Percentiles rank a stretch among this genome's conserved stretches.
Evolutionary conservation across 2,888 invertebrate species (phyloP).

Genomic region (Eilema caniola): DNA sequence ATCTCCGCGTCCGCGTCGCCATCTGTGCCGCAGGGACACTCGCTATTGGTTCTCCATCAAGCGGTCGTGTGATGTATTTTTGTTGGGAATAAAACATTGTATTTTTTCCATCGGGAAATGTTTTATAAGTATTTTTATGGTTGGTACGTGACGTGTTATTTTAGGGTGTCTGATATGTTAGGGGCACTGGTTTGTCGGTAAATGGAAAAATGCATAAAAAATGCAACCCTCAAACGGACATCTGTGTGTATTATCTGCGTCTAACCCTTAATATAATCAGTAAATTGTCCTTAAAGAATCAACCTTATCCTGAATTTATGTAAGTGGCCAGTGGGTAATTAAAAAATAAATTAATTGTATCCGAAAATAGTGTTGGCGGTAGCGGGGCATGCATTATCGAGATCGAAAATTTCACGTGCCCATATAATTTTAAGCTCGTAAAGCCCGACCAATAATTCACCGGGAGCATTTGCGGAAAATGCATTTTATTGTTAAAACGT

Average conservation of each 20-base stretch:
- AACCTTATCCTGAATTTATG: slow-evolving; percentile 43
- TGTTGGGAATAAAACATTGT: slow-evolving; percentile 84
- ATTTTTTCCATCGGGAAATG: slow-evolving; percentile 82
- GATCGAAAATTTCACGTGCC: slow-evolving; percentile 86
- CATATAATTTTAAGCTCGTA: slow-evolving; percentile 87
- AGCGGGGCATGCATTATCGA: slow-evolving; percentile 79
- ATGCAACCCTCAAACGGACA: slow-evolving; percentile 59
- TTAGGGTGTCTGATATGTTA: slow-evolving; percentile 58
- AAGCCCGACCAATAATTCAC: slow-evolving; percentile 85
- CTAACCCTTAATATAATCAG: slow-evolving; percentile 22
- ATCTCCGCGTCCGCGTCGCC: slow-evolving; percentile 83
- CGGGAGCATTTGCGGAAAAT: slow-evolving; percentile 87
- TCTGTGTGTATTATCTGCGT: slow-evolving; percentile 28
- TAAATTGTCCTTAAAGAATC: slow-evolving; percentile 29
- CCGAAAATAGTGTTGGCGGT: slow-evolving; percentile 77
- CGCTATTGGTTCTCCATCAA: slow-evolving; percentile 86
- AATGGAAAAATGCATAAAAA: slow-evolving; percentile 70
- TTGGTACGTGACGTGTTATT: slow-evolving; percentile 77
- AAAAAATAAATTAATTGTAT: slow-evolving; percentile 54
- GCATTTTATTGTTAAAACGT: slow-evolving; percentile 88
- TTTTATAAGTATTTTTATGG: slow-evolving; percentile 83
- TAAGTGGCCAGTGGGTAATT: slow-evolving; percentile 49
- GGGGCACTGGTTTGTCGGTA: slow-evolving; percentile 64
- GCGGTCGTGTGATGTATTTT: slow-evolving; percentile 85
- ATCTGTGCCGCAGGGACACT: slow-evolving; percentile 83